Evolutionary conservation across 1,140 invertebrate species (phyloP), one percentile per base, ranked within the genome.

Genomic region (Eueides isabella): DNA sequence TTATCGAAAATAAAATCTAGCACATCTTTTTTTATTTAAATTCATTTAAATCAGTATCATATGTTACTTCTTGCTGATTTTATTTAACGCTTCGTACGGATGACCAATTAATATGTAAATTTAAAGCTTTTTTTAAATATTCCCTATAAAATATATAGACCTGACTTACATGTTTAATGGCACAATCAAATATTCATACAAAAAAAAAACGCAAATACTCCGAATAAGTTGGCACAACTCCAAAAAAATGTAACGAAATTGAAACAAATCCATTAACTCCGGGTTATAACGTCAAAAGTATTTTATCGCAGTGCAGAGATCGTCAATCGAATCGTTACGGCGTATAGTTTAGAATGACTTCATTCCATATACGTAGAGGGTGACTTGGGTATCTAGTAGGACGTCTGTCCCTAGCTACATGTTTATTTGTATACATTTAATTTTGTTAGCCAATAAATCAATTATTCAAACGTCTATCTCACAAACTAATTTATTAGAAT

Each of bases 271-370:
- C 73, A 79, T 81, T 80, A 72, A 74, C 68, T 73, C 67, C 70
- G 74, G 74, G 67, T 73, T 72, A 71, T 71, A 77, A 67, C 83
- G 86, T 88, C 88, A 89, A 90, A 75, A 83, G 67, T 64, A 64
- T 75, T 82, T 61, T 75, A 77, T 76, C 85, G 67, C 55, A 61
- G 76, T 87, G 78, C 77, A 83, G 65, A 87, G 77, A 83, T 81
- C 83, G 82, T 86, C 88, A 90, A 90, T 89, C 83, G 88, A 90
- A 86, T 87, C 83, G 82, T 81, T 85, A 78, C 85, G 84, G 80
- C 81, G 84, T 87, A 89, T 92, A 92, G 87, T 92, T 92, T 89
- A 87, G 86, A 90, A 89, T 87, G 86, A 90, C 85, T 91, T 90
- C 88, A 92, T 89, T 88, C 87, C 76, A 88, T 87, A 85, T 91